phyloP scores from a whole-genome alignment of 2,888 invertebrate genomes.

The Lypha dubia region DNA sequence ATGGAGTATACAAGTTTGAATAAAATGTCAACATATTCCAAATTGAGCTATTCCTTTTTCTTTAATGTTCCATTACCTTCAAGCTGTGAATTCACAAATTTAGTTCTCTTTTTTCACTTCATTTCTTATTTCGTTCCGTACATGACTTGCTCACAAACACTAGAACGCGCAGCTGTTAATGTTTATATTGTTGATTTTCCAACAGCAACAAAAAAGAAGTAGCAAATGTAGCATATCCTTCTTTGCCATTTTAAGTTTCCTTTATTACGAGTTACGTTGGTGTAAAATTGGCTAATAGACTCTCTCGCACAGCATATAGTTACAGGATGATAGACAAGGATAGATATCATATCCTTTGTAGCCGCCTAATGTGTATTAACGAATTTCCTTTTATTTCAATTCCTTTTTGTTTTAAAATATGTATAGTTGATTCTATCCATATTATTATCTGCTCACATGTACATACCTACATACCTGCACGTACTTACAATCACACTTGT shows the following conservation, averaged over 20 bases:
- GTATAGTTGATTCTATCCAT: conserved; percentile 25
- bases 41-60: conserved; percentile 18
- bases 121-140: not conserved
- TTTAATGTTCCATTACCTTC: not conserved
- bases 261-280: conserved; percentile 54
- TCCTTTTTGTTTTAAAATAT: conserved; percentile 26
- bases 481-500: conserved; percentile 7
- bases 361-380: conserved; percentile 51
- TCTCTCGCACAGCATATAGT: not conserved
- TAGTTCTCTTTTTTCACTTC: not conserved
- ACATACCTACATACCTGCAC: conserved; percentile 13
- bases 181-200: conserved; percentile 55
- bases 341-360: conserved; percentile 60
- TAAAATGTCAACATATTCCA: conserved; percentile 48
- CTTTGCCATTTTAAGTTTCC: conserved; percentile 42
- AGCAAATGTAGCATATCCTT: conserved; percentile 21
- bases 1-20: not conserved
- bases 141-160: conserved; percentile 19
- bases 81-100: not conserved
- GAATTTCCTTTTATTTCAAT: conserved; percentile 43
- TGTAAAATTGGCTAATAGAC: conserved; percentile 49
- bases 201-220: conserved; percentile 18
- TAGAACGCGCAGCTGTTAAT: conserved; percentile 67
- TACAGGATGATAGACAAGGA: conserved; percentile 54
- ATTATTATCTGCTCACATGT: conserved; percentile 45